A percentile compares a stretch with the other conserved stretches of the same genome.
Evolutionary conservation across 1,140 invertebrate species (phyloP).

Genomic region (Drosophila gunungcola): DNA sequence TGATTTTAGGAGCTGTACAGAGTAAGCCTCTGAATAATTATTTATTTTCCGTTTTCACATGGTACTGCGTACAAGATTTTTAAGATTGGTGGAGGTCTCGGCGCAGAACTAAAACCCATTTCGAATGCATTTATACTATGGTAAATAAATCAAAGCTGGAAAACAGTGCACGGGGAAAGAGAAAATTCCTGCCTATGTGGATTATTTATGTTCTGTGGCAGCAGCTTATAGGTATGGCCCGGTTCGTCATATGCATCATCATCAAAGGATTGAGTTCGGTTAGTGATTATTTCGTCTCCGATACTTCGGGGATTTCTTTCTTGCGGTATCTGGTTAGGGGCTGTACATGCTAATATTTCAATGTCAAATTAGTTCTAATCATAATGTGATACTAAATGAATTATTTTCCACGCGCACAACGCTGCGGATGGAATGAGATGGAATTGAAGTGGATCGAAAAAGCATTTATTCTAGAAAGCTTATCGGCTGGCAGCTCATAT

Average conservation of each 20-base stretch:
- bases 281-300: conserved; percentile 59
- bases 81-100: conserved; percentile 27
- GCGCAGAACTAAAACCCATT: conserved; percentile 83
- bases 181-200: conserved; percentile 58
- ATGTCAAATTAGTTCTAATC: conserved; percentile 81
- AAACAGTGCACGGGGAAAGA: conserved; percentile 37
- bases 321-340: background rate
- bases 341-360: conserved; percentile 64
- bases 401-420: conserved; percentile 27
- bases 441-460: conserved; percentile 19
- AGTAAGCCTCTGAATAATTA: conserved; percentile 62
- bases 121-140: conserved; percentile 75
- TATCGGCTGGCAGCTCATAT: background rate
- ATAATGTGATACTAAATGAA: conserved; percentile 71
- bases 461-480: conserved; percentile 14
- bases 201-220: conserved; percentile 69
- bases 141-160: conserved; percentile 82
- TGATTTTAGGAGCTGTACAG: background rate
- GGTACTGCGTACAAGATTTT: conserved; percentile 64
- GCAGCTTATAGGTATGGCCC: conserved; percentile 9
- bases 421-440: conserved; percentile 3
- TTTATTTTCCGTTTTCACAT: conserved; percentile 75
- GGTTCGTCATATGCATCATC: conserved; percentile 30
- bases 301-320: conserved; percentile 5
- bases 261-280: conserved; percentile 75